Percentiles rank a stretch among this genome's conserved stretches.
These are phyloP conservation scores for Knipowitschia caucasica DNA, from an alignment of 2,797 vertebrate genomes.

Conservation along the genomic window DNA sequence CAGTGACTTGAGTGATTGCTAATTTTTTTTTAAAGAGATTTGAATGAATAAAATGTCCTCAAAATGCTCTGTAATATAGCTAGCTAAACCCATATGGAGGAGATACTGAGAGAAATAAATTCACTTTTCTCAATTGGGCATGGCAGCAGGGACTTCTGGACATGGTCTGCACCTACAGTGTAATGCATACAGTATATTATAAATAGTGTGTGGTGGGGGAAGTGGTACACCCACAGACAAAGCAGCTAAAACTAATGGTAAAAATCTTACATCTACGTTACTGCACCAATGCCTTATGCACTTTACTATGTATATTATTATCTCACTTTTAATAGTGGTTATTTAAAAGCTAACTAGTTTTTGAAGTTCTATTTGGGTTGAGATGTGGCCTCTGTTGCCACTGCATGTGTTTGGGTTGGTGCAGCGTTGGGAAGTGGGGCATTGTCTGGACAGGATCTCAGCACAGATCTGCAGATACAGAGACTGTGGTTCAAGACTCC, in stretches of 20 bases:
- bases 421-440: constrained; percentile 61
- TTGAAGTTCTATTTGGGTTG: background rate
- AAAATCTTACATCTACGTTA: background rate
- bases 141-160: no score
- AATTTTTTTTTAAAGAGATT: no score
- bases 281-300: background rate
- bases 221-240: no score
- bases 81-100: no score
- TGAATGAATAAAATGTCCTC: no score
- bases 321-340: background rate
- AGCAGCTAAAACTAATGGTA: background rate
- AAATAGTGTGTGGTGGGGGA: no score
- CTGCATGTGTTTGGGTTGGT: constrained; percentile 67
- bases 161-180: no score
- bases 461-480: constrained; percentile 65
- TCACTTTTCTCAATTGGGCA: no score
- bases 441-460: constrained; percentile 83
- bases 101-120: no score
- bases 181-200: no score
- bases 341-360: constrained; percentile 1
- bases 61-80: no score
- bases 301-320: background rate
- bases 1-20: no score
- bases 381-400: constrained; percentile 28
- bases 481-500: constrained; percentile 53